Evolutionary conservation across 2,888 invertebrate genomes (phyloP).

Genomic region (Matsumyia berberina): DNA sequence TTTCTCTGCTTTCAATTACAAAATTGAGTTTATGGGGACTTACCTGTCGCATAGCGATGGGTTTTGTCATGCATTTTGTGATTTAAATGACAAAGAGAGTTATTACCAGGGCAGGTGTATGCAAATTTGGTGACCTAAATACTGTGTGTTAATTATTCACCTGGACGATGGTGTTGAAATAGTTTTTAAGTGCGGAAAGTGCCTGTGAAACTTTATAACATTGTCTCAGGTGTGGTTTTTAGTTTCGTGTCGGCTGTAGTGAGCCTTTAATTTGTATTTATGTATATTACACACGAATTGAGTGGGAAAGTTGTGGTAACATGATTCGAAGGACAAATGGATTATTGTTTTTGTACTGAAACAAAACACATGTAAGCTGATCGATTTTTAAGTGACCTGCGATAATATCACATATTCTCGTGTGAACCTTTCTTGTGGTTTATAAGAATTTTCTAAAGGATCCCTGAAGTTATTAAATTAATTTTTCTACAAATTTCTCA

Average conservation of each 20-base stretch:
- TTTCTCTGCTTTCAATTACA: constrained; percentile 53
- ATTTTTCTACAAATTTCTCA: too few species aligned
- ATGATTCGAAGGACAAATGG: neutral
- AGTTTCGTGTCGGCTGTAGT: neutral
- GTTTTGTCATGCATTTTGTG: neutral
- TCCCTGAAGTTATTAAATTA: too few species aligned
- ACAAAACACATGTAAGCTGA: too few species aligned
- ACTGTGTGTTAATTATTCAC: constrained; percentile 17
- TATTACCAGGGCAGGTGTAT: constrained; percentile 6
- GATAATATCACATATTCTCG: too few species aligned
- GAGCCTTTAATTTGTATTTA: neutral
- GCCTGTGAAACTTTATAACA: too few species aligned
- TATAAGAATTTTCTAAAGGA: too few species aligned
- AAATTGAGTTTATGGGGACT: constrained; percentile 20
- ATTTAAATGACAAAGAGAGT: constrained; percentile 10
- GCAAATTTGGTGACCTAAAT: constrained; percentile 49
- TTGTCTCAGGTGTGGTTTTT: neutral
- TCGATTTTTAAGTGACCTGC: too few species aligned
- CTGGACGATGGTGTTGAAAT: neutral
- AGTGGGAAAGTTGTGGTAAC: neutral
- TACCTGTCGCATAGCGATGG: too few species aligned
- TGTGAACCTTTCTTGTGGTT: too few species aligned
- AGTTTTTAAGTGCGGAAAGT: neutral
- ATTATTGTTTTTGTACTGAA: too few species aligned
- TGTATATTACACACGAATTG: neutral